Evolutionary conservation across 2,113 vertebrate genomes (phyloP).

Genomic region (Bos javanicus): DNA sequence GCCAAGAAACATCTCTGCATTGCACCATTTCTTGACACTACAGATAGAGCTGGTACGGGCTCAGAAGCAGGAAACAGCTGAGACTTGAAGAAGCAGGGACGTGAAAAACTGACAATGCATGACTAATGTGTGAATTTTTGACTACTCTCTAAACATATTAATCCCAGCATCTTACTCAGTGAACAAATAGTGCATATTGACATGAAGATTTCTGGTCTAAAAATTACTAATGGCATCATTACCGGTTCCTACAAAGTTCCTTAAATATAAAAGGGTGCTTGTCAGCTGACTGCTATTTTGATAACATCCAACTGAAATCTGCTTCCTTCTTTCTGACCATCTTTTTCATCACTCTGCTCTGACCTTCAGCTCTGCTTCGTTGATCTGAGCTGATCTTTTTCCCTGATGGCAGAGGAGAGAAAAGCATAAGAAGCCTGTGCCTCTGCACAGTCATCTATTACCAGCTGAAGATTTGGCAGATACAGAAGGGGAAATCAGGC

Average conservation of each 20-base stretch:
- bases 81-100: background rate
- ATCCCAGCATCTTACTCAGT: background rate
- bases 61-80: background rate
- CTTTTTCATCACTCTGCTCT: conserved; percentile 5
- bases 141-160: background rate
- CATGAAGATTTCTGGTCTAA: conserved; percentile 7
- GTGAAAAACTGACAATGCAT: background rate
- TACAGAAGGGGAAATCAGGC: conserved; percentile 22
- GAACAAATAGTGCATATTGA: background rate
- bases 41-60: background rate
- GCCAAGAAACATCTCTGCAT: background rate
- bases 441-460: conserved; percentile 27
- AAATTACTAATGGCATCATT: conserved; percentile 2
- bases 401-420: conserved; percentile 8
- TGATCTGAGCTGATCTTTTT: conserved; percentile 18
- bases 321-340: conserved; percentile 44
- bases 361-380: conserved; percentile 23
- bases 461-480: conserved; percentile 37
- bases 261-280: background rate
- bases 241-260: background rate
- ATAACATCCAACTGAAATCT: background rate
- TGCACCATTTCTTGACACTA: background rate
- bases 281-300: background rate
- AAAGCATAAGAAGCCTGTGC: background rate
- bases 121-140: background rate